Percentiles rank a stretch among this genome's conserved stretches.
These are phyloP conservation scores for Ellobius talpinus DNA, from an alignment of 2,113 vertebrate species.

Conservation along the genomic window DNA sequence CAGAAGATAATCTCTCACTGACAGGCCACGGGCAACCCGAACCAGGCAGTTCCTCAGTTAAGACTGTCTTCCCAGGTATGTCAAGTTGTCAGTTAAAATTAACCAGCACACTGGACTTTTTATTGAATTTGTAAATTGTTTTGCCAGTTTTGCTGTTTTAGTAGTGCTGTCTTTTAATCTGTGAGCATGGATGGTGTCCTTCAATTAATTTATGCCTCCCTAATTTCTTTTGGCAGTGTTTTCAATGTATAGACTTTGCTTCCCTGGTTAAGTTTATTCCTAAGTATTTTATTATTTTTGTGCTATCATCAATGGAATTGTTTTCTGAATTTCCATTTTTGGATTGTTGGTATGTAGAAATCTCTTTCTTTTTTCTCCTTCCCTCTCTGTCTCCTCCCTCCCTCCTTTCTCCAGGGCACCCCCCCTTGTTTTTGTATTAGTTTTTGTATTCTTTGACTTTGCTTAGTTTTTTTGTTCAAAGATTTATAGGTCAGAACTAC, in stretches of 20 bases:
- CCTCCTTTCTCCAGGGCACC: too few relatives aligned
- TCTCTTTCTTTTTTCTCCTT: background rate
- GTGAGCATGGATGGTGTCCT: background rate
- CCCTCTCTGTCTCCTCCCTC: background rate
- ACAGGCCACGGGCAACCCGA: background rate
- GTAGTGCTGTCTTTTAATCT: background rate
- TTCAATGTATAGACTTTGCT: background rate
- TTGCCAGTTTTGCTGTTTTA: background rate
- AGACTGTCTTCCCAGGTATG: background rate
- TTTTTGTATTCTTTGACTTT: background rate
- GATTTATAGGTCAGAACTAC: slow-evolving; percentile 26
- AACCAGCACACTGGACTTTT: background rate
- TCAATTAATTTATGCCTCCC: background rate
- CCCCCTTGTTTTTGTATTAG: background rate
- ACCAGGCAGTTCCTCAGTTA: background rate
- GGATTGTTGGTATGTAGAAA: slow-evolving; percentile 2
- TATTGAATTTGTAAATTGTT: slow-evolving; percentile 1
- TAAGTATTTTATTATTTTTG: slow-evolving; percentile 16
- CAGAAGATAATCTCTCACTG: background rate
- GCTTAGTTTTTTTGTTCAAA: slow-evolving; percentile 18
- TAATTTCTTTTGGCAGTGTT: background rate
- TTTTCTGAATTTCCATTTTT: slow-evolving; percentile 46
- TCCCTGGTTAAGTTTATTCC: slow-evolving; percentile 20
- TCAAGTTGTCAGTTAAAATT: background rate
- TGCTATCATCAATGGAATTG: background rate